A percentile compares a stretch with the other conserved stretches of the same genome.
Conservation (phyloP, 2,888 invertebrate species). For the Tyria jacobaeae region DNA sequence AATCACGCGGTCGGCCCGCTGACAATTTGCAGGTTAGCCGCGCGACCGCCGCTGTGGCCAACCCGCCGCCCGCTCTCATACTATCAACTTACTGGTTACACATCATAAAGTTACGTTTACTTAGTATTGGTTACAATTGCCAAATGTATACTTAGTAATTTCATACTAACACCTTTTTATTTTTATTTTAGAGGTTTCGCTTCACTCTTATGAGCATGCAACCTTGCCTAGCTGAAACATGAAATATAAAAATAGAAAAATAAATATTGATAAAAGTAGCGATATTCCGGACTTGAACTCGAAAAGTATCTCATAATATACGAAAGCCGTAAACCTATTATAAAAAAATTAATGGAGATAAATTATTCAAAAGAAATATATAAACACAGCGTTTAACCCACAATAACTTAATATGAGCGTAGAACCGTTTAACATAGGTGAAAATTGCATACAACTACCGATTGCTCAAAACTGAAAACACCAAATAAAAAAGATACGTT, state of each 20-base stretch:
- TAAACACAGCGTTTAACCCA: too few relatives aligned
- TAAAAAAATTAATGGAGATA: too few relatives aligned
- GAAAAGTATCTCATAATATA: too few relatives aligned
- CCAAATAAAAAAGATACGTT: not conserved
- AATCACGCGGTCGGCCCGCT: conserved; percentile 66
- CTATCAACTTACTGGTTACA: conserved; percentile 33
- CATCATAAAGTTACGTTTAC: conserved; percentile 49
- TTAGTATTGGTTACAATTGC: conserved; percentile 27
- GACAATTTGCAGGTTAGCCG: conserved; percentile 75
- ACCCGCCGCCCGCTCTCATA: conserved; percentile 28
- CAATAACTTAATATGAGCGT: too few relatives aligned
- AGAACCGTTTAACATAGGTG: too few relatives aligned
- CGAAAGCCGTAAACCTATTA: too few relatives aligned
- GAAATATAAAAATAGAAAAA: too few relatives aligned
- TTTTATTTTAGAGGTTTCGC: not conserved
- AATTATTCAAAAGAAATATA: too few relatives aligned
- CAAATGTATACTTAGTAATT: not conserved
- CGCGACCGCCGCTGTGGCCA: conserved; percentile 55
- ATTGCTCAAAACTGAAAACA: not conserved
- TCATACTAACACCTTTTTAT: not conserved
- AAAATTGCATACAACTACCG: too few relatives aligned
- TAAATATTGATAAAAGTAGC: too few relatives aligned
- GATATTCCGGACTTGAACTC: too few relatives aligned
- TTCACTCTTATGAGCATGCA: not conserved
- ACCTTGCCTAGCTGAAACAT: too few relatives aligned